A percentile compares a stretch with the other conserved stretches of the same genome.
These are phyloP conservation scores for Seriola aureovittata DNA, from an alignment of 2,113 vertebrate genomes.

Conservation along the genomic window DNA sequence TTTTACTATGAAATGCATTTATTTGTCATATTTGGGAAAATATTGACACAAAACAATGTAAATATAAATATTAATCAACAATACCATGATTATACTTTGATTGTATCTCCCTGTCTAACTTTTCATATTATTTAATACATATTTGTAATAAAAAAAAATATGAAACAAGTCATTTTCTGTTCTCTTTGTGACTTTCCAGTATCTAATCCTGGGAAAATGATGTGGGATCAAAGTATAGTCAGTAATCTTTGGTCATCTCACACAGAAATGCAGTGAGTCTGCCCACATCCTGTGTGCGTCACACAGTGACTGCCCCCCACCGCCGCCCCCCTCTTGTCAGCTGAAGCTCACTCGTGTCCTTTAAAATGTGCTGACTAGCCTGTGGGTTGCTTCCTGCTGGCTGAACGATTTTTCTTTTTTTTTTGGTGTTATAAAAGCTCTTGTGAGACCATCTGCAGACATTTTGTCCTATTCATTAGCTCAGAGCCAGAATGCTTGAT, in stretches of 20 bases:
- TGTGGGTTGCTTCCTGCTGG: constrained; percentile 66
- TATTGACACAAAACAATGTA: constrained; percentile 71
- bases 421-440: constrained; percentile 36
- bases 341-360: constrained; percentile 47
- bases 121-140: constrained; percentile 88
- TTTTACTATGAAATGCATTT: constrained; percentile 79
- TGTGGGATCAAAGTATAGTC: constrained; percentile 37
- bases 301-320: constrained; percentile 23
- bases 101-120: constrained; percentile 74
- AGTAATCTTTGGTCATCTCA: constrained; percentile 48
- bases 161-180: constrained; percentile 14
- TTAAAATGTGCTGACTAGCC: constrained; percentile 66
- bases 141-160: constrained; percentile 83
- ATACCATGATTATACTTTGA: constrained; percentile 79
- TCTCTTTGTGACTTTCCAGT: constrained; percentile 2
- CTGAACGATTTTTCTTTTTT: constrained; percentile 36
- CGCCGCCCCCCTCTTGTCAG: constrained; percentile 30
- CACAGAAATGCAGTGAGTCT: constrained; percentile 28
- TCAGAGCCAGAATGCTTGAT: constrained; percentile 28
- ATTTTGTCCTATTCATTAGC: constrained; percentile 46
- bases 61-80: constrained; percentile 82
- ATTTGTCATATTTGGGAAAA: constrained; percentile 77
- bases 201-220: constrained; percentile 8
- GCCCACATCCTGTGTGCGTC: constrained; percentile 73
- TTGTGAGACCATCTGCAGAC: constrained; percentile 52